Conservation (phyloP, 2,797 vertebrate species). For the Lindbergichthys nudifrons region DNA sequence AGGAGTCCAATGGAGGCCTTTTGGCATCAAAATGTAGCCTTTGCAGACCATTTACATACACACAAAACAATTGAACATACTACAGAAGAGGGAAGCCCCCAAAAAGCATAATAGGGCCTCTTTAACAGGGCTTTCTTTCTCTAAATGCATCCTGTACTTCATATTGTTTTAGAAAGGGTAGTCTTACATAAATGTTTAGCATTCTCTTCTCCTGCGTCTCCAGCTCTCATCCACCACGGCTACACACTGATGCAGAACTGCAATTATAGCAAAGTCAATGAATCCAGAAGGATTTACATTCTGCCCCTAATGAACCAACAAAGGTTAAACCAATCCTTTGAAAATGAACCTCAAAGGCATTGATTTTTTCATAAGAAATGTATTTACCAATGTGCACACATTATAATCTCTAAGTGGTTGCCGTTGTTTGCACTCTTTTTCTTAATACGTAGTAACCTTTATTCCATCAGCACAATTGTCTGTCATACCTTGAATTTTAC, state of each 20-base stretch:
- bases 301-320: slow-evolving; percentile 44
- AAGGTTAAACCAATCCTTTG: slow-evolving; percentile 23
- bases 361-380: slow-evolving; percentile 21
- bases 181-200: too few relatives aligned
- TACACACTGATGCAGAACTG: slow-evolving; percentile 29
- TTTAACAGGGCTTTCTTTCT: neutral
- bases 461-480: neutral
- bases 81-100: too few relatives aligned
- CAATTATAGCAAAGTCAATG: slow-evolving; percentile 54
- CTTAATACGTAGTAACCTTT: slow-evolving; percentile 4
- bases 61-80: too few relatives aligned
- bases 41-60: too few relatives aligned
- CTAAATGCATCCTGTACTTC: neutral
- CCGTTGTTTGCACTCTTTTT: slow-evolving; percentile 8
- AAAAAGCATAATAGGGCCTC: too few relatives aligned
- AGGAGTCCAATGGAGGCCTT: too few relatives aligned
- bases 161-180: neutral
- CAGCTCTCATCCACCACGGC: neutral
- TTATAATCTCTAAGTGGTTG: slow-evolving; percentile 1
- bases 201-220: too few relatives aligned
- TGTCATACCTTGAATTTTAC: neutral
- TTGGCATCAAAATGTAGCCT: too few relatives aligned
- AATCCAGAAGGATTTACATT: slow-evolving; percentile 46
- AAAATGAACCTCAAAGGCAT: slow-evolving; percentile 23
- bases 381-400: slow-evolving; percentile 10